A percentile compares a stretch with the other conserved stretches of the same genome.
Conservation (phyloP, 2,113 vertebrate species). For the Trichechus manatus region DNA sequence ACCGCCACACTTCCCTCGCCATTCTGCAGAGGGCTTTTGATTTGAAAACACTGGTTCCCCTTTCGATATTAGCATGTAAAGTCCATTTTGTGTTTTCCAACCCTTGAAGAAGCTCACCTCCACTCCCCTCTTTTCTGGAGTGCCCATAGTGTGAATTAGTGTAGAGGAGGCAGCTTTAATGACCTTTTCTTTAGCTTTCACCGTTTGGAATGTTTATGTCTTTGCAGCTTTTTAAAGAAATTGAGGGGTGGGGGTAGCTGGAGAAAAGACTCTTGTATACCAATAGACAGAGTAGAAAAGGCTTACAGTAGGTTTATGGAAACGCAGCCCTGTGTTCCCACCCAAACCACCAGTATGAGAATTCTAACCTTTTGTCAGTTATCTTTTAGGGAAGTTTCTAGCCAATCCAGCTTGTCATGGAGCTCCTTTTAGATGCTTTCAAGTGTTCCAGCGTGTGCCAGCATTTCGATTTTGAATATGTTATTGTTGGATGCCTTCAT, state of each 20-base stretch:
- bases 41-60: neutral
- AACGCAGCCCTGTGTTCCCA: neutral
- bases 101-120: neutral
- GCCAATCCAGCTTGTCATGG: neutral
- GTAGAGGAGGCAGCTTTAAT: neutral
- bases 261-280: neutral
- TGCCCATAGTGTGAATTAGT: neutral
- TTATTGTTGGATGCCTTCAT: neutral
- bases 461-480: constrained; percentile 41
- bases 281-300: neutral
- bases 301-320: neutral
- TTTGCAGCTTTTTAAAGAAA: constrained; percentile 49
- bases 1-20: neutral
- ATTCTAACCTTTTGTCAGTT: neutral
- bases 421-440: neutral
- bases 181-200: constrained; percentile 29
- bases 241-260: neutral
- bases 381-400: neutral
- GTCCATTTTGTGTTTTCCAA: neutral
- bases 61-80: neutral
- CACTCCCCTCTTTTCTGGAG: neutral
- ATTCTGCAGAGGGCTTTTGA: neutral
- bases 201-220: neutral
- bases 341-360: neutral
- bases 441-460: neutral